These are phyloP conservation scores for Papilio polytes DNA, from an alignment of 1,140 invertebrate species.

Conservation along the genomic window DNA sequence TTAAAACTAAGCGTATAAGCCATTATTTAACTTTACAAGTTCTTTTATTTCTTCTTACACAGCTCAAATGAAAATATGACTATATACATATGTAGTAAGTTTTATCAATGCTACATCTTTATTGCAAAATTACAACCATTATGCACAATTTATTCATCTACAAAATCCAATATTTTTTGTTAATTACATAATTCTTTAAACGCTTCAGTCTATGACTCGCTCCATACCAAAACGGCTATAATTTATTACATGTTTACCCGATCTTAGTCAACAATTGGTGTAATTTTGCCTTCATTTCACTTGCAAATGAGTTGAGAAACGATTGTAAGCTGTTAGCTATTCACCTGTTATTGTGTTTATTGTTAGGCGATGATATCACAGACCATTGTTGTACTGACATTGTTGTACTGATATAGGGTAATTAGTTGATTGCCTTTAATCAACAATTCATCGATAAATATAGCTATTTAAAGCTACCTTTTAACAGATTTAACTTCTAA, in stretches of 20 bases:
- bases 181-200: not conserved
- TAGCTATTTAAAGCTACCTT: not conserved
- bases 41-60: no score
- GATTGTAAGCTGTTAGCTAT: conserved; percentile 17
- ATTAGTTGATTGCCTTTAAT: not conserved
- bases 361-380: conserved; percentile 19
- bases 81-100: no score
- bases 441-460: not conserved
- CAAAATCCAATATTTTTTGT: no score
- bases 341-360: conserved; percentile 31
- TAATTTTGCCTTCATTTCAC: conserved; percentile 49
- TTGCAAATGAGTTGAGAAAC: conserved; percentile 46
- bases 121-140: no score
- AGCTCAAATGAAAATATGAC: no score
- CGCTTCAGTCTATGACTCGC: conserved; percentile 40
- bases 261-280: conserved; percentile 49
- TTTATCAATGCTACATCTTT: no score
- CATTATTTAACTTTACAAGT: no score
- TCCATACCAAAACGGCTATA: conserved; percentile 35
- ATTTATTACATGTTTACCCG: conserved; percentile 50
- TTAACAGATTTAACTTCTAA: not conserved
- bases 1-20: no score
- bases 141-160: no score
- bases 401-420: not conserved
- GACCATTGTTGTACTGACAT: conserved; percentile 11